Conservation (phyloP, 2,888 invertebrate species). For the Synanthedon vespiformis region DNA sequence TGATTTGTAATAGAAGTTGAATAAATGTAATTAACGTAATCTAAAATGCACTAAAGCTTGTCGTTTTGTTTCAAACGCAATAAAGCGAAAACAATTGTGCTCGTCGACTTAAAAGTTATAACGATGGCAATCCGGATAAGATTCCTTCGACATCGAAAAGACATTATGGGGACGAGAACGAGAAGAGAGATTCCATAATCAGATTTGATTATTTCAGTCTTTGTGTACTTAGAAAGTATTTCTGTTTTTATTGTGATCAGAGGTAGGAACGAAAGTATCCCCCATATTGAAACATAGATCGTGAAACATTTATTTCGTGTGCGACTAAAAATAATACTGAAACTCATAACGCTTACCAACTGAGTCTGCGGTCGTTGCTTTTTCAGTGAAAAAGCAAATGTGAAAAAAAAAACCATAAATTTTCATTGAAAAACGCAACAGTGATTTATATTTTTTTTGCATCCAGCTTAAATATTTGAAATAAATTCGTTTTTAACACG, state of each 20-base stretch:
- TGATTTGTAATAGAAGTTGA: too few species aligned
- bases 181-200: background rate
- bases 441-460: background rate
- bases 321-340: too few species aligned
- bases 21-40: too few species aligned
- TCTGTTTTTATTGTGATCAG: background rate
- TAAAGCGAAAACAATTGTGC: background rate
- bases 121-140: background rate
- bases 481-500: too few species aligned
- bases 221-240: background rate
- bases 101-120: background rate
- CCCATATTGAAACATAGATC: background rate
- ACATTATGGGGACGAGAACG: background rate
- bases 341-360: constrained; percentile 6
- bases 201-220: background rate
- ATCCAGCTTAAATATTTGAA: background rate
- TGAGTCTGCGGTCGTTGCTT: constrained; percentile 12
- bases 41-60: too few species aligned
- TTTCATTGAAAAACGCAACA: constrained; percentile 25
- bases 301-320: background rate
- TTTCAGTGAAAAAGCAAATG: constrained; percentile 14
- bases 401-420: constrained; percentile 25
- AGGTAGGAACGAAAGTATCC: background rate
- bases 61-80: background rate
- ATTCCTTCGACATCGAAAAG: background rate